These are phyloP conservation scores for Gnatocerus cornutus DNA, from an alignment of 2,888 invertebrate species.

Conservation along the genomic window DNA sequence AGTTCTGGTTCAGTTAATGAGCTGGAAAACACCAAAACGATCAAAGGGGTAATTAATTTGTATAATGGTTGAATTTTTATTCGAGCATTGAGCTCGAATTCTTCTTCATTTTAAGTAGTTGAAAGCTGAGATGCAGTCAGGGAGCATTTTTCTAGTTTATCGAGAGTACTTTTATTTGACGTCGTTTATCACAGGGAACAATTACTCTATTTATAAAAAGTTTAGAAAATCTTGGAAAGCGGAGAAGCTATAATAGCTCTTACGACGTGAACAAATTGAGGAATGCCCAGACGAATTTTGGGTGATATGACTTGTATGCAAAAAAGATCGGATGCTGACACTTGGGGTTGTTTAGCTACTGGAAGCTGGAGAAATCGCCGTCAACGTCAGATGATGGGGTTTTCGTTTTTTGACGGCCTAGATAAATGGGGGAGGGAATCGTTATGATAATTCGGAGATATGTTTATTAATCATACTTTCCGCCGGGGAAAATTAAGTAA, in stretches of 20 bases:
- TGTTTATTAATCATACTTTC: not conserved
- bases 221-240: constrained; percentile 14
- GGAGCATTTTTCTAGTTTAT: not conserved
- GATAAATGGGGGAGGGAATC: not conserved
- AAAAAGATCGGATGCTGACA: constrained; percentile 28
- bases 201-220: constrained; percentile 25
- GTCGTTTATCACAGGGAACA: constrained; percentile 13
- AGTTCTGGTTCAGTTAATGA: not conserved
- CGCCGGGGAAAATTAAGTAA: too few relatives aligned
- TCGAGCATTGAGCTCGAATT: not conserved
- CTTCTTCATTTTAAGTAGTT: constrained; percentile 4
- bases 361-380: constrained; percentile 5
- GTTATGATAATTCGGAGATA: not conserved
- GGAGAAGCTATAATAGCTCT: constrained; percentile 16
- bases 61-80: constrained; percentile 1
- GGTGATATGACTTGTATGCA: constrained; percentile 21
- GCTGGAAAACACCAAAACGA: constrained; percentile 7
- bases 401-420: not conserved
- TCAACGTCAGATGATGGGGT: constrained; percentile 8
- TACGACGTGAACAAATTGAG: constrained; percentile 18
- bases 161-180: constrained; percentile 6
- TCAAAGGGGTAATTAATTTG: constrained; percentile 27
- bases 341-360: constrained; percentile 18
- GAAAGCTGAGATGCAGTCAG: not conserved
- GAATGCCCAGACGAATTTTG: constrained; percentile 8